These are phyloP conservation scores for Trachymyrmex cornetzi DNA, from an alignment of 1,140 invertebrate genomes.

Conservation along the genomic window DNA sequence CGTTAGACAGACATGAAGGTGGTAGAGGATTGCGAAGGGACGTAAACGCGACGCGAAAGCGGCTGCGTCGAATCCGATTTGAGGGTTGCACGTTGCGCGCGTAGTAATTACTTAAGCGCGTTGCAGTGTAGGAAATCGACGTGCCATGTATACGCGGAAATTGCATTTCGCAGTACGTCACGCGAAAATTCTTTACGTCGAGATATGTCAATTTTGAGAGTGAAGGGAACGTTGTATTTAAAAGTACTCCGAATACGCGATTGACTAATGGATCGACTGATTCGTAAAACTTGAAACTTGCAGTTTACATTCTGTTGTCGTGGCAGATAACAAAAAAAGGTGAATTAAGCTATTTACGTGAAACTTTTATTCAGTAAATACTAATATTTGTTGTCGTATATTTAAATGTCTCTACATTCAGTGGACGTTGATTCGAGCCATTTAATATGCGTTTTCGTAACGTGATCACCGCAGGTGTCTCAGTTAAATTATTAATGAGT, in stretches of 20 bases:
- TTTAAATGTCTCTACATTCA: not conserved
- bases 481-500: not conserved
- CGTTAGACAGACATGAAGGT: constrained; percentile 24
- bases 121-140: constrained; percentile 63
- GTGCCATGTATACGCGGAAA: constrained; percentile 60
- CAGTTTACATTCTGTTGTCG: not conserved
- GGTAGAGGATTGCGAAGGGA: constrained; percentile 10
- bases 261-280: constrained; percentile 59
- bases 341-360: not conserved
- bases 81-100: constrained; percentile 61
- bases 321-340: not conserved
- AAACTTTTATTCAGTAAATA: not conserved
- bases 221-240: constrained; percentile 32
- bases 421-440: not conserved
- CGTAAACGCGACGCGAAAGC: constrained; percentile 35
- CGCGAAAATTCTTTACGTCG: constrained; percentile 57
- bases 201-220: constrained; percentile 40
- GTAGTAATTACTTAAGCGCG: constrained; percentile 65
- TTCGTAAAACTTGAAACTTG: constrained; percentile 33
- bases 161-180: constrained; percentile 63
- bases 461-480: not conserved
- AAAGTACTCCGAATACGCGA: constrained; percentile 40
- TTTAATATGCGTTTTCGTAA: not conserved
- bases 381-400: not conserved
- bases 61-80: constrained; percentile 58